Evolutionary conservation across 2,113 vertebrate species (phyloP).

Genomic region (Oreochromis aureus): DNA sequence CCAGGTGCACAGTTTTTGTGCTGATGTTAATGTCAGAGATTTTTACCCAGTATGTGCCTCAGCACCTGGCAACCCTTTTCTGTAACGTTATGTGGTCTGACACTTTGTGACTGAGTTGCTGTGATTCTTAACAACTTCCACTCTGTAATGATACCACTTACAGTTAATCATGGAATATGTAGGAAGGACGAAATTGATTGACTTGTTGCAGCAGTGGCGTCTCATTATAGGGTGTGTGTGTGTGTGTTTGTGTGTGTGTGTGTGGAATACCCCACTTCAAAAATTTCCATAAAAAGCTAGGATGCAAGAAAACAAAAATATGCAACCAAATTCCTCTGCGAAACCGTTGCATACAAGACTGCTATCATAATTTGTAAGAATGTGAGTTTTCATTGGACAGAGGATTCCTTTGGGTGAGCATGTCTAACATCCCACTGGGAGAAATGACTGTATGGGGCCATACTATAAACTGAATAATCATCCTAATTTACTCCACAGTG

Average conservation of each 20-base stretch:
- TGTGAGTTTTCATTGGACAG: background rate
- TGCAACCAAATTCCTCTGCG: background rate
- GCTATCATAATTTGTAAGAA: background rate
- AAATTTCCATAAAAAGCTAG: background rate
- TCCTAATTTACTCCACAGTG: background rate
- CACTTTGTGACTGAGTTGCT: background rate
- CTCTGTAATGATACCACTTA: background rate
- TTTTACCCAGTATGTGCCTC: background rate
- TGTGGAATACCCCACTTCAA: too few species aligned
- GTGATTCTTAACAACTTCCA: background rate
- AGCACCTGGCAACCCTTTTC: background rate
- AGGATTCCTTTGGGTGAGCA: background rate
- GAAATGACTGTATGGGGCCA: background rate
- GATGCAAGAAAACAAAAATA: background rate
- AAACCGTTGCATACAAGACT: rapidly evolving
- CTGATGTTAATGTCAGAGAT: background rate
- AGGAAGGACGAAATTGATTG: background rate
- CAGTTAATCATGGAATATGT: background rate
- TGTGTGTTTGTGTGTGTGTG: background rate
- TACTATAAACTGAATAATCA: background rate
- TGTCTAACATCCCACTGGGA: background rate
- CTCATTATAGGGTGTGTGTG: background rate
- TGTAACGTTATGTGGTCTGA: background rate
- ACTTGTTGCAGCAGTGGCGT: background rate
- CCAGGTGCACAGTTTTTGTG: background rate